phyloP scores from a whole-genome alignment of 2,113 vertebrate species.

The Bothrops jararaca region DNA sequence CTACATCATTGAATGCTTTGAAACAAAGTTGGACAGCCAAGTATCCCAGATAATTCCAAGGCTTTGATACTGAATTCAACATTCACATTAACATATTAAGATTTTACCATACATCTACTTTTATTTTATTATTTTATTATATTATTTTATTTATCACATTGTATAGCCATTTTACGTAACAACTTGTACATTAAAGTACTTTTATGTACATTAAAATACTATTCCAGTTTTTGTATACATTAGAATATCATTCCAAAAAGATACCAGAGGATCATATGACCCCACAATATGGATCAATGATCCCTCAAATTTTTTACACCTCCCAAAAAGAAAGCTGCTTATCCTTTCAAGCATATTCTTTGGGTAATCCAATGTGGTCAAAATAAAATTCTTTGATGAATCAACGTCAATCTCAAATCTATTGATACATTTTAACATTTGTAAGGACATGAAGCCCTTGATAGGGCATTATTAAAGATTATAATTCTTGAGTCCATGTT shows the following conservation, averaged over 20 bases:
- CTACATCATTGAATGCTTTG: not conserved
- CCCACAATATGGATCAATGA: not conserved
- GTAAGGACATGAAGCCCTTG: not conserved
- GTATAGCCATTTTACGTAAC: not conserved
- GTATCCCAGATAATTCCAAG: not conserved
- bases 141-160: not conserved
- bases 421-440: not conserved
- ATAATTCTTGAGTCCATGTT: not conserved
- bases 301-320: not conserved
- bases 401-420: not conserved
- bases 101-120: not conserved
- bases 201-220: not conserved
- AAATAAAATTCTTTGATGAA: not conserved
- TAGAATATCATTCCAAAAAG: not conserved
- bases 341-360: not conserved
- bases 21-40: not conserved
- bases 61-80: not conserved
- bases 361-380: not conserved
- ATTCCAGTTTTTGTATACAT: not conserved
- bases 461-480: not conserved
- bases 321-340: not conserved
- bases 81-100: not conserved
- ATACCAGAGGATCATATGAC: not conserved
- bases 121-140: not conserved
- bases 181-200: not conserved